Evolutionary conservation across 2,797 vertebrate genomes (phyloP), one percentile per base, ranked within the genome.

Genomic region (Anguilla megastoma): DNA sequence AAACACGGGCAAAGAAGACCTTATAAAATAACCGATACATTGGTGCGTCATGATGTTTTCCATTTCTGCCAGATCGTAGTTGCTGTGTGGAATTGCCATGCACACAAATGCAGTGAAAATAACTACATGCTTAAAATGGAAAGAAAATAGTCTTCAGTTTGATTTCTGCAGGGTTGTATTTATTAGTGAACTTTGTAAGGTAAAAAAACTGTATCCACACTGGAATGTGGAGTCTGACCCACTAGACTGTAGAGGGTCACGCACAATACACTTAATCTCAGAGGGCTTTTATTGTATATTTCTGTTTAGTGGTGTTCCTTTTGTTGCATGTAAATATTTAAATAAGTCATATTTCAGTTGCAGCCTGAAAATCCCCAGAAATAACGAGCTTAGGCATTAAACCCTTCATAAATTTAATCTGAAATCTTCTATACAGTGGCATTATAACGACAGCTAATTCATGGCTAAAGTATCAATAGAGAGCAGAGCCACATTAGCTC

Each of bases 331-430:
- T 36, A 76, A 76, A 76, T 14, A 76, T 41, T 18, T 41, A 93
- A 94, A 94, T 93, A 92, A 95, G 95, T 95, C 93, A 94, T 95
- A 94, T 95, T 96, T 96, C 94, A 95, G 91, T 94, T 91, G 93
- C 92, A 86, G 92, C 89, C 92, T 80, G 79, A 92, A 94, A 96
- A 96, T 96, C 95, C 95, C 91, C 94, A 90, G 94, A 95, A 96
- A 96, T 96, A 96, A 96, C 94, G 93, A 93, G 95, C 94, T 96
- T 96, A 97, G 94, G 93, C 94, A 93, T 94, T 95, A 95, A 96
- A 96, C 92, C 95, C 93, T 92, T 95, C 93, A 87, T 95, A 95
- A 93, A 95, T 96, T 94, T 96, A 95, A 96, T 97, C 95, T 94
- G 93, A 91, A 94, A 96, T 96, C 95, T 96, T 95, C 95, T 93